These are phyloP conservation scores for Ameiurus melas DNA, from an alignment of 2,113 vertebrate species.

Conservation along the genomic window DNA sequence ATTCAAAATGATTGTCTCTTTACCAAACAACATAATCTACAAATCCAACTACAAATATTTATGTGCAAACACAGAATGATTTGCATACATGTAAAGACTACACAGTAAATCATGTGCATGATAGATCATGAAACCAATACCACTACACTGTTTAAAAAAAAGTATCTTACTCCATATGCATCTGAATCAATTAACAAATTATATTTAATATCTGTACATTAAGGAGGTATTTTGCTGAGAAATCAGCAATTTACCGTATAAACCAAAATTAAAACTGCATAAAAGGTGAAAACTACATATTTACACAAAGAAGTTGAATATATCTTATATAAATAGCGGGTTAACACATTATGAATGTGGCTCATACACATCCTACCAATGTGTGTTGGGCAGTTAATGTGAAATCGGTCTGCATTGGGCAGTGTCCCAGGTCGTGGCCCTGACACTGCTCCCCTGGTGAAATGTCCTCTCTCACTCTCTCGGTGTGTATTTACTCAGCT, in stretches of 20 bases:
- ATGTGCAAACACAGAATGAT: neutral
- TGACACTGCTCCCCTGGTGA: constrained; percentile 43
- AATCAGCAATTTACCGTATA: neutral
- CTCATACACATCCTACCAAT: neutral
- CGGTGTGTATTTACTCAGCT: constrained; percentile 47
- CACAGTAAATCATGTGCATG: neutral
- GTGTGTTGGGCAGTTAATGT: neutral
- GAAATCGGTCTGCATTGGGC: constrained; percentile 10
- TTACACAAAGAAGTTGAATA: neutral
- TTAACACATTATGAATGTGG: neutral
- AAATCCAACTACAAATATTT: constrained; percentile 2
- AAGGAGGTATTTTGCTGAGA: neutral
- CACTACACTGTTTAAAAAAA: neutral
- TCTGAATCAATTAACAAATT: no score
- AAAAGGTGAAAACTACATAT: neutral
- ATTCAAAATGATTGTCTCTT: neutral
- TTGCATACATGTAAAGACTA: neutral
- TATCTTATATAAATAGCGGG: neutral
- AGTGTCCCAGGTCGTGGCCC: constrained; percentile 17
- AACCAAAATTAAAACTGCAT: neutral
- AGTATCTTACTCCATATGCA: neutral
- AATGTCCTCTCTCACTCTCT: constrained; percentile 30
- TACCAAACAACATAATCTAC: neutral
- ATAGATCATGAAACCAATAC: neutral
- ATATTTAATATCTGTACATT: neutral